These are phyloP conservation scores for Drosophila picticornis DNA, from an alignment of 2,888 invertebrate species.

Conservation along the genomic window DNA sequence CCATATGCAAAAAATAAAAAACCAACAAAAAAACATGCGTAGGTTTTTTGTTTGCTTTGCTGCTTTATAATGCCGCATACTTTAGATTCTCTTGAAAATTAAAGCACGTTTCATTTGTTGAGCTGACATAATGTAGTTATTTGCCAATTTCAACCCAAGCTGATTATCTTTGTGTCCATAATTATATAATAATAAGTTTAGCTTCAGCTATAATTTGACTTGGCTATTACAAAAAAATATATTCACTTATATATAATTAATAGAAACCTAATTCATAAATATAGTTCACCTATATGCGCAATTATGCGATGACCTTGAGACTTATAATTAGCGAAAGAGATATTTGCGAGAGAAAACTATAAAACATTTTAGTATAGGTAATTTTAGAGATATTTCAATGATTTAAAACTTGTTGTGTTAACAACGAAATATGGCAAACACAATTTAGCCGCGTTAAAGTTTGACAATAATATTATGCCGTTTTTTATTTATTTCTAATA, in stretches of 20 bases:
- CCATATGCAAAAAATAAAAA: slow-evolving; percentile 29
- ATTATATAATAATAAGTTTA: not conserved
- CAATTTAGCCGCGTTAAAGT: not conserved
- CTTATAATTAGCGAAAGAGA: slow-evolving; percentile 24
- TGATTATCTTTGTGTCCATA: slow-evolving; percentile 12
- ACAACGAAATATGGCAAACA: not conserved
- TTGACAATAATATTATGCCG: not conserved
- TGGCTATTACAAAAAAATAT: not conserved
- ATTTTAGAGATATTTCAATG: slow-evolving; percentile 2
- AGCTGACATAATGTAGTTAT: slow-evolving; percentile 2
- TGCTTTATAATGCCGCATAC: slow-evolving; percentile 3
- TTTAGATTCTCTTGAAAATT: slow-evolving; percentile 31
- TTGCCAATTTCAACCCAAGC: slow-evolving; percentile 1
- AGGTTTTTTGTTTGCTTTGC: not conserved
- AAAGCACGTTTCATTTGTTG: slow-evolving; percentile 48
- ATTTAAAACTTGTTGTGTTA: not conserved
- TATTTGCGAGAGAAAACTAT: slow-evolving; percentile 7
- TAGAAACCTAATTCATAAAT: not conserved
- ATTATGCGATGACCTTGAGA: slow-evolving; percentile 35
- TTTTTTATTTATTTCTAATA: not conserved
- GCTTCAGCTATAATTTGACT: not conserved
- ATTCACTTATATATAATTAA: not conserved
- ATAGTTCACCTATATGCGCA: slow-evolving; percentile 7
- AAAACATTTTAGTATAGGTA: not conserved
- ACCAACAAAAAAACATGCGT: slow-evolving; percentile 9